Percentiles rank a stretch among this genome's conserved stretches.
Conservation (phyloP, 2,113 vertebrate genomes). For the Pseudonaja textilis region DNA sequence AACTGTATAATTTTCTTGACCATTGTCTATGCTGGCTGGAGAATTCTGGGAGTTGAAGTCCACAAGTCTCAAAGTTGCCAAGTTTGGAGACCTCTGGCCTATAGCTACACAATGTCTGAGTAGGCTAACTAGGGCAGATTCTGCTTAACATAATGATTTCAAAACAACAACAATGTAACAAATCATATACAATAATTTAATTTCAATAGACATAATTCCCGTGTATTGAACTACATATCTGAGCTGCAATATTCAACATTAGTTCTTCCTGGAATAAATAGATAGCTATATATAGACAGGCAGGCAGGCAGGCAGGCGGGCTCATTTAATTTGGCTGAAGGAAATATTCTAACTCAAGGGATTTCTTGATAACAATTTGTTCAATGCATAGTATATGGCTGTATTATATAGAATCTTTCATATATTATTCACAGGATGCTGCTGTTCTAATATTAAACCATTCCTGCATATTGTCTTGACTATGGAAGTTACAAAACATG, state of each 20-base stretch:
- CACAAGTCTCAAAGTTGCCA: no score
- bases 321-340: neutral
- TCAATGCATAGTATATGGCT: neutral
- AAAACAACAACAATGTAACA: neutral
- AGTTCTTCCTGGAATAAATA: neutral
- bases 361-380: neutral
- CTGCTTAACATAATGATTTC: neutral
- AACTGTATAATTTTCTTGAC: neutral
- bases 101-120: no score
- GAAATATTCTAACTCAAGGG: neutral
- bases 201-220: neutral
- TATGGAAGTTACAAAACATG: neutral
- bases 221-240: neutral
- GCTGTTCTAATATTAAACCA: neutral
- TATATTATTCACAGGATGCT: neutral
- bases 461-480: neutral
- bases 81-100: no score
- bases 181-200: neutral
- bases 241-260: neutral
- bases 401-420: neutral
- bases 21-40: neutral
- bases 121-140: neutral
- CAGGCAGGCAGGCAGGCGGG: no score
- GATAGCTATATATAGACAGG: neutral
- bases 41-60: no score